phyloP scores from a whole-genome alignment of 2,797 vertebrate species.

The Lagocephalus sceleratus region DNA sequence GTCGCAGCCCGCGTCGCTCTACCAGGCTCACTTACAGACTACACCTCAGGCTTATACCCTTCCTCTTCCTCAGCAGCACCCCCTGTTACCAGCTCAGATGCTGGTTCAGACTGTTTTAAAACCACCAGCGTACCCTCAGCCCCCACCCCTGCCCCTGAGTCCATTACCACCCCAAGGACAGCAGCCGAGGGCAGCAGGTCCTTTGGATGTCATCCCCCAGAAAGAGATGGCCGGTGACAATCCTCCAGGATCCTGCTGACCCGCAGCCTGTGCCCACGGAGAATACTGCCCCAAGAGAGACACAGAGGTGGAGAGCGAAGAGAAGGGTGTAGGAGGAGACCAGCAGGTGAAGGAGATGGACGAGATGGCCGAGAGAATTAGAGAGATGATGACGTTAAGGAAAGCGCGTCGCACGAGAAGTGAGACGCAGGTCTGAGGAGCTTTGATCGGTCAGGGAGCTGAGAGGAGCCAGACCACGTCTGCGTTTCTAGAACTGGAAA shows the following conservation, averaged over 20 bases:
- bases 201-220: slow-evolving; percentile 75
- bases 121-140: slow-evolving; percentile 59
- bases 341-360: slow-evolving; percentile 29
- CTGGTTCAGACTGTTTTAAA: slow-evolving; percentile 49
- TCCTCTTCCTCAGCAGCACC: slow-evolving; percentile 36
- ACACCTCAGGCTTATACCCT: slow-evolving; percentile 43
- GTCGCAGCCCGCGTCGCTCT: slow-evolving; percentile 24
- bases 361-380: slow-evolving; percentile 30
- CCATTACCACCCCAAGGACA: slow-evolving; percentile 50
- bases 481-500: slow-evolving; percentile 13
- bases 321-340: slow-evolving; percentile 13
- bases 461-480: slow-evolving; percentile 17
- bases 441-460: neutral
- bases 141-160: slow-evolving; percentile 46
- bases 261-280: slow-evolving; percentile 69
- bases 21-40: slow-evolving; percentile 37
- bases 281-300: slow-evolving; percentile 55
- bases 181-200: slow-evolving; percentile 55
- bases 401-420: slow-evolving; percentile 55
- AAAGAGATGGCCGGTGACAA: slow-evolving; percentile 65
- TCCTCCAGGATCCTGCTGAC: slow-evolving; percentile 74
- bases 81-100: slow-evolving; percentile 30
- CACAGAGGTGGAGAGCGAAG: slow-evolving; percentile 26
- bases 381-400: slow-evolving; percentile 40
- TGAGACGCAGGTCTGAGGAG: slow-evolving; percentile 62